Base-by-base conservation (phyloP, 2,797 vertebrate genomes). In the Lacerta agilis region DNA sequence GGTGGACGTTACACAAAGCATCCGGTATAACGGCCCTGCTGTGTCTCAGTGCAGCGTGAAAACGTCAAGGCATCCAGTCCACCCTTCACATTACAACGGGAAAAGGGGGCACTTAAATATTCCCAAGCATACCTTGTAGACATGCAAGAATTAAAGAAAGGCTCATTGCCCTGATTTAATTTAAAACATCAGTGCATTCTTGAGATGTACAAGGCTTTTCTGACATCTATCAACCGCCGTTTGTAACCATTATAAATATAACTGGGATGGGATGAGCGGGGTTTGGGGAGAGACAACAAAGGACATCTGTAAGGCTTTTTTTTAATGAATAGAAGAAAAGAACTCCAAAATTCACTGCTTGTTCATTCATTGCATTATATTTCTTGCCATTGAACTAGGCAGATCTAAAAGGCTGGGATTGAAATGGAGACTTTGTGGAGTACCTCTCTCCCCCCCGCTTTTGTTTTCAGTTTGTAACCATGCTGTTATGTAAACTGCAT, bases 201-300 rank as follows among this genome's bases (percentile, higher is more conserved):
- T 18, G 27, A 86, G 85, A 38, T 29, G 25, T n/a, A n/a, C 15
- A 15, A 64, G 27, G 8, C 66, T 79, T 73, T 61, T 58, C 79
- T 82, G 77, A 71, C 64, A 38, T 41, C 41, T 80, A 43, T 61
- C 73, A 82, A 78, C 36, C 64, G 72, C 29, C 27, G 82, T 85
- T 84, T 61, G 45, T 82, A 82, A 89, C 72, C 61, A 82, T 82
- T 89, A 86, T 15, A 82, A 58, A 43, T 64, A 86, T 23, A 78
- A 88, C 77, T 20, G 80, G 45, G 82, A 41, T 43, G 25, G 45
- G 41, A 58, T 2, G 43, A 77, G 43, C 8, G 20, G 38, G 72
- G 10, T 18, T 18, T 29, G 3, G 9, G 27, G 43, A 73, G 36
- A 55, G 45, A 41, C 23, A 82, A 86, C 36, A 55, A 78, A 84